Evolutionary conservation across 2,113 vertebrate species (phyloP).

Genomic region (Sula dactylatra): DNA sequence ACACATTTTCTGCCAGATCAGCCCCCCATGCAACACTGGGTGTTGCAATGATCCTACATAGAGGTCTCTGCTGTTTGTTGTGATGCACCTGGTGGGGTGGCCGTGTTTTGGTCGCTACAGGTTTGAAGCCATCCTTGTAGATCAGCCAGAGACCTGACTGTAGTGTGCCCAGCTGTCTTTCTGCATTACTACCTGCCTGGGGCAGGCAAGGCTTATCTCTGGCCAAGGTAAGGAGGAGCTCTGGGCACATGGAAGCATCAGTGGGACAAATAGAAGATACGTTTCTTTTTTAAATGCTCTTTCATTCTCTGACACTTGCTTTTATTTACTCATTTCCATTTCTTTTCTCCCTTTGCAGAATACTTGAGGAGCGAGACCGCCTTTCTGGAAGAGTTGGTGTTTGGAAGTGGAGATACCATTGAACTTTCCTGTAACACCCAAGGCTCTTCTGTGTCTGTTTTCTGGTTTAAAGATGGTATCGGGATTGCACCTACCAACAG

Average conservation of each 20-base stretch:
- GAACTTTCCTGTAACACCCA: conserved; percentile 80
- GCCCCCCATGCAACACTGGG: accelerated
- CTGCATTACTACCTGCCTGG: neutral
- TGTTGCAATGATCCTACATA: neutral
- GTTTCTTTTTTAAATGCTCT: neutral
- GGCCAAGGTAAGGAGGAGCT: neutral
- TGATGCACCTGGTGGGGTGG: neutral
- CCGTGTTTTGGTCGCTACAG: accelerated
- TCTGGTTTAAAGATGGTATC: conserved; percentile 86
- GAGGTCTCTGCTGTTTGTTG: neutral
- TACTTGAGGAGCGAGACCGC: conserved; percentile 78
- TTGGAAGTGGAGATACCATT: conserved; percentile 82
- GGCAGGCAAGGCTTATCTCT: neutral
- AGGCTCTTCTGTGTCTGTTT: conserved; percentile 74
- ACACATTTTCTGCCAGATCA: neutral
- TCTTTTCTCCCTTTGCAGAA: conserved; percentile 64
- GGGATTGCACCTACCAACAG: conserved; percentile 79
- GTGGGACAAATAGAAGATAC: neutral
- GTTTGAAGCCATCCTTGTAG: neutral
- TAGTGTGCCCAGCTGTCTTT: neutral
- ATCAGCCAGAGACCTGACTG: neutral
- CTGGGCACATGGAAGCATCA: neutral
- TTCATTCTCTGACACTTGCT: neutral
- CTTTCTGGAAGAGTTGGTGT: conserved; percentile 82
- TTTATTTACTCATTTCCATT: neutral